phyloP scores from a whole-genome alignment of 1,140 invertebrate genomes.

The Meloidogyne floridensis region DNA sequence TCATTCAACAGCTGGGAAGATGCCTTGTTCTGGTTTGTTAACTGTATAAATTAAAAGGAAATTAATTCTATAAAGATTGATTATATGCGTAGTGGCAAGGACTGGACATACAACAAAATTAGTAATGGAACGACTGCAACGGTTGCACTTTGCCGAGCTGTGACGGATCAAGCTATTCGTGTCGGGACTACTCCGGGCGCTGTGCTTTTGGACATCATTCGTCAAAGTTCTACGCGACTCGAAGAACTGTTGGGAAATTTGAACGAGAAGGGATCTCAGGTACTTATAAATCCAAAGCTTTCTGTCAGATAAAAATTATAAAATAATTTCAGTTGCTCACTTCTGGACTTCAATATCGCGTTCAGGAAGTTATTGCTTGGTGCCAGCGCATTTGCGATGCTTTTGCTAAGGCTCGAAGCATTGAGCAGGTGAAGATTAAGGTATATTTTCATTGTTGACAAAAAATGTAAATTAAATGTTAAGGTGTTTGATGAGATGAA shows the following conservation, averaged over 20 bases:
- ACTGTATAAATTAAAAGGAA: background rate
- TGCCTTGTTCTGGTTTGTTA: conserved; percentile 35
- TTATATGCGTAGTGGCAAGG: conserved; percentile 31
- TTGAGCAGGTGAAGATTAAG: conserved; percentile 23
- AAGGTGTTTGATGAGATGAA: background rate
- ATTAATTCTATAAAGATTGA: conserved; percentile 26
- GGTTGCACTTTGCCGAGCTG: conserved; percentile 29
- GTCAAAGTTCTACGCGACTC: conserved; percentile 28
- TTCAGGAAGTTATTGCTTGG: background rate
- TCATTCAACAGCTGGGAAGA: conserved; percentile 38
- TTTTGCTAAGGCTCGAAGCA: conserved; percentile 14
- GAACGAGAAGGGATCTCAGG: conserved; percentile 22
- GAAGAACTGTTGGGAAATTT: conserved; percentile 27
- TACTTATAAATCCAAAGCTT: background rate
- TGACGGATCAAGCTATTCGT: conserved; percentile 37
- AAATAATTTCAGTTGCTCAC: conserved; percentile 12
- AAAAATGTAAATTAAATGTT: background rate
- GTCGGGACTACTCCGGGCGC: conserved; percentile 29
- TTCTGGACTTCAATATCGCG: conserved; percentile 18
- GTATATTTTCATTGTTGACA: background rate
- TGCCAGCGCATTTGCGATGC: conserved; percentile 13
- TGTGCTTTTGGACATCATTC: conserved; percentile 34
- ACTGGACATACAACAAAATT: conserved; percentile 41
- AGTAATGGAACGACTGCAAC: conserved; percentile 25
- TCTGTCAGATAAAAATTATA: background rate